A percentile compares a stretch with the other conserved stretches of the same genome.
Evolutionary conservation across 2,113 vertebrate genomes (phyloP).

Genomic region (Progne subis): DNA sequence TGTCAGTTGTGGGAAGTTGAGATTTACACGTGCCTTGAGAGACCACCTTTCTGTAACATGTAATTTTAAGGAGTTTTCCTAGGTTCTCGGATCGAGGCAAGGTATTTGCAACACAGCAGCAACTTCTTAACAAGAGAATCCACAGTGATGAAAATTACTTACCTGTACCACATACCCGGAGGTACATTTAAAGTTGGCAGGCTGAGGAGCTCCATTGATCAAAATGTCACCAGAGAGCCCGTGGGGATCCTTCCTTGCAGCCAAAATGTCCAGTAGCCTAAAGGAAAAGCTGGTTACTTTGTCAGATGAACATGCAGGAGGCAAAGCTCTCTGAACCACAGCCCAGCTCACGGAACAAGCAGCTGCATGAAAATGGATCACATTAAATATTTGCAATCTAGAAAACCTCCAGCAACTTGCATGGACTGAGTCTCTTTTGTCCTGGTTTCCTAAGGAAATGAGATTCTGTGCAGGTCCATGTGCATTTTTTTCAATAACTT

Average conservation of each 20-base stretch:
- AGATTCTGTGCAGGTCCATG: not conserved
- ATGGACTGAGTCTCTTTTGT: not conserved
- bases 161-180: slow-evolving; percentile 96
- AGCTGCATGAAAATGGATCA: not conserved
- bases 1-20: not conserved
- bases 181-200: slow-evolving; percentile 91
- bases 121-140: not conserved
- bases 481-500: not conserved
- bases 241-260: slow-evolving; percentile 80
- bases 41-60: not conserved
- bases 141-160: not conserved
- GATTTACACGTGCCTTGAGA: not conserved
- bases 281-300: not conserved
- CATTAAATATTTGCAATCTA: not conserved
- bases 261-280: slow-evolving; percentile 79
- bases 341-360: accelerated
- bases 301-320: not conserved
- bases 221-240: slow-evolving; percentile 85
- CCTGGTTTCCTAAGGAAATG: not conserved
- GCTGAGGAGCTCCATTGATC: slow-evolving; percentile 87
- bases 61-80: not conserved
- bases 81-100: not conserved
- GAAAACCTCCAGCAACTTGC: not conserved
- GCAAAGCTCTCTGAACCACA: not conserved
- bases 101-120: not conserved